Base-by-base conservation (phyloP, 2,888 invertebrate species). In the Caenorhabditis sp. region DNA sequence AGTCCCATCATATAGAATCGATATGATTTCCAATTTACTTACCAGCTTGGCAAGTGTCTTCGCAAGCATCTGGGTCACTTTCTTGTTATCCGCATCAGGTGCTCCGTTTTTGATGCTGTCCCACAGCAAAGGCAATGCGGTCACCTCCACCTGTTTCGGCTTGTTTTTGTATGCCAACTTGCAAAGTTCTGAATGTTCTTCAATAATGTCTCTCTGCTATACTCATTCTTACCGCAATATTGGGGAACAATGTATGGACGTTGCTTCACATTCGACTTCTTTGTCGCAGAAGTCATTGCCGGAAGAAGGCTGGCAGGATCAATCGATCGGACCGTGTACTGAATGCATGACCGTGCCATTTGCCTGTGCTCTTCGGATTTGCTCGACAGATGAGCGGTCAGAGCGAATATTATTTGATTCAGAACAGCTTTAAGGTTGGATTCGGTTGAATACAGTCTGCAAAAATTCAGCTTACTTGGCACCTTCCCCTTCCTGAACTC, bases 321-420 rank as follows among this genome's bases (percentile, higher is more conserved):
- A 28, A 87, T 85, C 35, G 80, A 69, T 2, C 58, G 65, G 9
- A 87, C 71, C 1, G 86, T 83, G 20, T 86, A 77, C 32, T 80
- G 60, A 18, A 87, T 74, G 32, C 83, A 81, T 1, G 79, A 72
- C 26, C 80, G 74, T 1, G 87, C 85, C 2, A 85, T 56, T 35
- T 87, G 85, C 32, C 81, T 77, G 26, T 84, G 85, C 35, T 87
- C 87, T 50, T 87, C 87, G n/a, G 84, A 85, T 64, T 86, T 83
- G 37, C 83, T 83, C n/a, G 87, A 84, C 8, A 87, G 79, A 71
- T 86, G 86, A 2, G 84, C 76, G 22, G 83, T 81, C 20, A 87
- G 62, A 9, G 85, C 79, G 51, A 85, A 80, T 18, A 78, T 50
- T 18, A 87, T 55, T 28, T 87, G 87, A 47, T 85, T 86, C 53